phyloP scores from a whole-genome alignment of 2,888 invertebrate genomes.

The Nomada flava region DNA sequence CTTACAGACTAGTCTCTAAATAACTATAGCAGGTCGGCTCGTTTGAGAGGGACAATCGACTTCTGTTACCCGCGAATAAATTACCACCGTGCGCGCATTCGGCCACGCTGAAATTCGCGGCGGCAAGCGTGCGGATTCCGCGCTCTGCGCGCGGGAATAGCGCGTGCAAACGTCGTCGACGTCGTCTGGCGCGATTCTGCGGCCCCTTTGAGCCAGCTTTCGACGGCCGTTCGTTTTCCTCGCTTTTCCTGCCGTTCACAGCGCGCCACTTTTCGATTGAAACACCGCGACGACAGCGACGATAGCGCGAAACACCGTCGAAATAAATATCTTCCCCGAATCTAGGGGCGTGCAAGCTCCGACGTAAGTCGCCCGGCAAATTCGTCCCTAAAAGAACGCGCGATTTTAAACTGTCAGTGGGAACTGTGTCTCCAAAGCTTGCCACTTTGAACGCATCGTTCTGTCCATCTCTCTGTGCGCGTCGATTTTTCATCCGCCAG shows the following conservation, averaged over 20 bases:
- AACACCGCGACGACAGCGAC: conserved; percentile 48
- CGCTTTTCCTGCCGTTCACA: conserved; percentile 34
- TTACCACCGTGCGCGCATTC: conserved; percentile 27
- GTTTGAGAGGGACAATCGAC: conserved; percentile 50
- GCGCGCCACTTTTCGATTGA: conserved; percentile 51
- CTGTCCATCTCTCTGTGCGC: no score
- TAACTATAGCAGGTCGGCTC: conserved; percentile 45
- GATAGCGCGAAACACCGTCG: conserved; percentile 29
- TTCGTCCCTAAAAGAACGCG: neutral
- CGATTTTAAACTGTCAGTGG: neutral
- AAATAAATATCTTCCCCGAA: conserved; percentile 54
- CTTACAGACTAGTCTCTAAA: conserved; percentile 32
- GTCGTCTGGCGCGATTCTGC: conserved; percentile 46
- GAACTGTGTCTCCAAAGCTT: neutral
- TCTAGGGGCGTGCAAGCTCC: neutral
- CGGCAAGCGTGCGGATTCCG: neutral
- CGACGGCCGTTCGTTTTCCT: conserved; percentile 44
- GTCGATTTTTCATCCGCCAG: conserved; percentile 10
- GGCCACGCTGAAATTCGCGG: neutral
- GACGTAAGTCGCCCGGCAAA: conserved; percentile 14
- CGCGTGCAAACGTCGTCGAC: conserved; percentile 26
- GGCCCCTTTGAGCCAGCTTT: conserved; percentile 51
- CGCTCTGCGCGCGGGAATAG: neutral
- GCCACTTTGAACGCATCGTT: neutral
- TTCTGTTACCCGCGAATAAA: conserved; percentile 51